Base-by-base conservation (phyloP, 1,140 invertebrate species). In the Bombyx mandarina region DNA sequence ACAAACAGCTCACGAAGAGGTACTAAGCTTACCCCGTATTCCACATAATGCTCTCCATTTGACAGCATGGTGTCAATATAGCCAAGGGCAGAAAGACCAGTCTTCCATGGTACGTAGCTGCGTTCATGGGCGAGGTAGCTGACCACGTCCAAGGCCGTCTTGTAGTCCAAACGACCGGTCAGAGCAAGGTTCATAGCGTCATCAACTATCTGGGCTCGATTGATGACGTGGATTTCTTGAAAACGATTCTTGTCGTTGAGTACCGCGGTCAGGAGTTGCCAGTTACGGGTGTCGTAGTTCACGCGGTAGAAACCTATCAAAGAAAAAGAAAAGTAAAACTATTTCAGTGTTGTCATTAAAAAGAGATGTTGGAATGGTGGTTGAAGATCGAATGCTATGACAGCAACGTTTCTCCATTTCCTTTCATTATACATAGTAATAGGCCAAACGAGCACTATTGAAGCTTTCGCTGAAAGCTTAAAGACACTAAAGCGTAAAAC, bases 141-240 rank as follows among this genome's bases (percentile, higher is more conserved):
- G 0, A 93, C 94, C 0, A 95, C 88, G 63, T 95, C 91, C 62
- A 97, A 77, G 6, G 94, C 94, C 1, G 91, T 91, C 1, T 88
- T 85, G 66, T 92, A 92, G 67, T 89, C 86, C n/a, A 92, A 58
- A 10, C 89, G 66, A 1, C 90, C 90, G 12, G 89, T 86, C n/a
- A 92, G 79, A 0, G 95, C 95, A 45, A 98, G 85, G 69, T 95
- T 95, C 69, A 97, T 89, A 0, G 94, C 92, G 79, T 98, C 97
- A 71, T 98, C 95, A 1, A 98, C 88, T 5, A 98, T 87, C 78
- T 98, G 96, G 0, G 96, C 96, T 62, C 96, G 83, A 78, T 98
- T 98, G 35, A 94, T 91, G 0, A 92, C 89, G 48, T 93, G 90
- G 50, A 97, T 95, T 48, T 91, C 83, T 66, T 86, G 79, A 62